Conservation (phyloP, 35 echinoderm and acorn worm genomes). For the Lytechinus variegatus region DNA sequence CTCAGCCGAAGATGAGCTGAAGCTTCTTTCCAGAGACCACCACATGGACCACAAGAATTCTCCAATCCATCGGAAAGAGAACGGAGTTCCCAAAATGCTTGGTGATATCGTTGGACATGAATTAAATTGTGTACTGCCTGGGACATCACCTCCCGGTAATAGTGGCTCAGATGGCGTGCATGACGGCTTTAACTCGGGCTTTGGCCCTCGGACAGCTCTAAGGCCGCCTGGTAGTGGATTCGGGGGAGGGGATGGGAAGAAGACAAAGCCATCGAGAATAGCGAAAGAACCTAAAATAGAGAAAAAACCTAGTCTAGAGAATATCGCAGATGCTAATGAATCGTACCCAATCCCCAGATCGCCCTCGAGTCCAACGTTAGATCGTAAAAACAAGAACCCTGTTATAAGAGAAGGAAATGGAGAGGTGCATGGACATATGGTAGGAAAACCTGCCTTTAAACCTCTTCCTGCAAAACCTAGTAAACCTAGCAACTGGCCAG, state of each 20-base stretch:
- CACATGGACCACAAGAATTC: slow-evolving; percentile 32
- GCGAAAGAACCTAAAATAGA: slow-evolving; percentile 23
- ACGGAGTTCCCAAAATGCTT: slow-evolving; percentile 44
- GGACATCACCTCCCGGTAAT: slow-evolving; percentile 24
- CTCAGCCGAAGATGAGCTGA: slow-evolving; percentile 46
- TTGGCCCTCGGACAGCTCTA: slow-evolving; percentile 52
- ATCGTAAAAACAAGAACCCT: slow-evolving; percentile 58
- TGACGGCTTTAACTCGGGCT: slow-evolving; percentile 40
- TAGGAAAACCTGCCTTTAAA: slow-evolving; percentile 53
- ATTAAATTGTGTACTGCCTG: slow-evolving; percentile 62
- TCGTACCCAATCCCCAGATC: slow-evolving; percentile 66
- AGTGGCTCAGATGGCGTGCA: slow-evolving; percentile 32
- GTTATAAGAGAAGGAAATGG: slow-evolving; percentile 24
- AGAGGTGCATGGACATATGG: background rate
- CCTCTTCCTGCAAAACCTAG: slow-evolving; percentile 67
- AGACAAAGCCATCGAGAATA: slow-evolving; percentile 6
- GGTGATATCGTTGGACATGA: slow-evolving; percentile 67
- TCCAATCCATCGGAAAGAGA: slow-evolving; percentile 47
- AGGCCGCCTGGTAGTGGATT: slow-evolving; percentile 54
- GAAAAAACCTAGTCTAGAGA: slow-evolving; percentile 56
- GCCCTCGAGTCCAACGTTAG: slow-evolving; percentile 67
- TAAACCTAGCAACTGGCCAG: slow-evolving; percentile 48
- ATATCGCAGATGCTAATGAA: slow-evolving; percentile 20
- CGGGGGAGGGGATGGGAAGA: slow-evolving; percentile 38
- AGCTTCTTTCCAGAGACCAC: slow-evolving; percentile 7